Conservation (phyloP, 2,888 invertebrate species). For the Zygothrica quintamaculata region DNA sequence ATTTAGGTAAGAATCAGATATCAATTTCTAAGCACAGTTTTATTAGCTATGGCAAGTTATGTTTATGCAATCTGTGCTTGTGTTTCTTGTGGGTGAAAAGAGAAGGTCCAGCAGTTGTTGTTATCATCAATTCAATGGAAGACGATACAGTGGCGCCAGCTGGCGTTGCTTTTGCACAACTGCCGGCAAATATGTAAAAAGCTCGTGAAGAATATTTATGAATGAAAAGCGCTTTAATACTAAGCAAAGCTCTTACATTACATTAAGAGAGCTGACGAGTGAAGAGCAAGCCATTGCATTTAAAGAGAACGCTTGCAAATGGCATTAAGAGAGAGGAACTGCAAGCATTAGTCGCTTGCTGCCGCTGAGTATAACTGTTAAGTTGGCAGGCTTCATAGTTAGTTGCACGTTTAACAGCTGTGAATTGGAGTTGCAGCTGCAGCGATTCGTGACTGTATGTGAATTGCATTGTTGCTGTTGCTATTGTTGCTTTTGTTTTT, state of each 20-base stretch:
- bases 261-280: background rate
- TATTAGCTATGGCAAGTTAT: too few relatives aligned
- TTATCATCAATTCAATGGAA: background rate
- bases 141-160: slow-evolving; percentile 69
- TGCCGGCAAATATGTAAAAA: slow-evolving; percentile 53
- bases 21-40: too few relatives aligned
- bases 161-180: slow-evolving; percentile 66
- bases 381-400: slow-evolving; percentile 32
- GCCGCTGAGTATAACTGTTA: slow-evolving; percentile 35
- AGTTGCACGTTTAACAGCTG: slow-evolving; percentile 45
- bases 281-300: slow-evolving; percentile 17
- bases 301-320: slow-evolving; percentile 2
- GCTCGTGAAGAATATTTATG: slow-evolving; percentile 75
- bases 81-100: too few relatives aligned
- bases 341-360: slow-evolving; percentile 13
- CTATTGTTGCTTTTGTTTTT: slow-evolving; percentile 21
- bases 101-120: too few relatives aligned
- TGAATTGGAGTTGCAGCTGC: slow-evolving; percentile 38
- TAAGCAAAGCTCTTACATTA: slow-evolving; percentile 50
- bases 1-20: background rate
- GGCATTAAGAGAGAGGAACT: background rate
- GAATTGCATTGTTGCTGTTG: slow-evolving; percentile 27
- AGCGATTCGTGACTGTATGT: slow-evolving; percentile 13
- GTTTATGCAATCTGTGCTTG: too few relatives aligned
- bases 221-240: slow-evolving; percentile 71